A percentile compares a stretch with the other conserved stretches of the same genome.
Conservation (phyloP, 2,888 invertebrate species). For the Ametastegia equiseti region DNA sequence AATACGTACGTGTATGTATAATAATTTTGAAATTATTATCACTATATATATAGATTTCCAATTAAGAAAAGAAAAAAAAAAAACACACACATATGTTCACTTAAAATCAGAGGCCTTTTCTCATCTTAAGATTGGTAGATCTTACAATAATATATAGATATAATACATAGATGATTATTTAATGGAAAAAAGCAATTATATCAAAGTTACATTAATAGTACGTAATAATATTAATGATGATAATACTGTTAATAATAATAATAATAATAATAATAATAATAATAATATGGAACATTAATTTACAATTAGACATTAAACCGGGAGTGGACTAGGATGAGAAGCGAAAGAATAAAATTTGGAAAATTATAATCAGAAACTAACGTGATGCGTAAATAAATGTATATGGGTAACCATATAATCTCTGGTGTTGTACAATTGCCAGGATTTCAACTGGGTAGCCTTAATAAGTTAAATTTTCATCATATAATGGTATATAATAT, state of each 20-base stretch:
- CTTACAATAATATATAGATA: not conserved
- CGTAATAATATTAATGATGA: not conserved
- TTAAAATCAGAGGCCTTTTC: slow-evolving; percentile 39
- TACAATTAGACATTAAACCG: too few relatives aligned
- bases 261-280: not conserved
- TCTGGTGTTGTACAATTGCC: slow-evolving; percentile 6
- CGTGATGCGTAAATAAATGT: too few relatives aligned
- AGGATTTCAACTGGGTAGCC: slow-evolving; percentile 22
- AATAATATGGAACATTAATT: too few relatives aligned
- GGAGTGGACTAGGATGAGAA: too few relatives aligned
- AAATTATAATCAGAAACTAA: too few relatives aligned
- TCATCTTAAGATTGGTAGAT: not conserved
- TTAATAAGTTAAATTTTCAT: slow-evolving; percentile 30
- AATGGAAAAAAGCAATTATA: slow-evolving; percentile 31
- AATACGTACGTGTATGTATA: not conserved
- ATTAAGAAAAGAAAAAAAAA: too few relatives aligned
- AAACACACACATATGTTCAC: not conserved
- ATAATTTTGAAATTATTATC: slow-evolving; percentile 14
- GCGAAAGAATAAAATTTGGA: too few relatives aligned
- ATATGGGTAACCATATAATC: too few relatives aligned
- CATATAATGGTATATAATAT: slow-evolving; percentile 46
- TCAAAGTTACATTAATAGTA: slow-evolving; percentile 26
- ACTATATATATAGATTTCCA: too few relatives aligned
- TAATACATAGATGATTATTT: too few relatives aligned
- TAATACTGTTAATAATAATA: not conserved